Percentiles rank a stretch among this genome's conserved stretches.
Evolutionary conservation across 2,888 invertebrate species (phyloP).

Genomic region (Belgica antarctica): DNA sequence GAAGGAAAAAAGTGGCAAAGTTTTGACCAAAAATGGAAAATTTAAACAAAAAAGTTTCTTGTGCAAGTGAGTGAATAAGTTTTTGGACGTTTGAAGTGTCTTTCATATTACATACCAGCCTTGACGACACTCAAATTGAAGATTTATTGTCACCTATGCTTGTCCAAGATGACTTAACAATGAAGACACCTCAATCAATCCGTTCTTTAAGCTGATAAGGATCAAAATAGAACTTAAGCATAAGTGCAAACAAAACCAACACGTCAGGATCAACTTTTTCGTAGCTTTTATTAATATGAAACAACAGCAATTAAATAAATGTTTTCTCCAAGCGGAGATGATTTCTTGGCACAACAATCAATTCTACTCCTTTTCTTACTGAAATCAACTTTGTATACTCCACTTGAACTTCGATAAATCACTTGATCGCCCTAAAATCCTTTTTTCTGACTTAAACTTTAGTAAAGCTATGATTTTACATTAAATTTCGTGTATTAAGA

Average conservation of each 20-base stretch:
- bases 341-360: not conserved
- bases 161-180: no score
- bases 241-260: not conserved
- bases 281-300: conserved; percentile 4
- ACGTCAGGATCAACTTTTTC: conserved; percentile 1
- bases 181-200: conserved; percentile 15
- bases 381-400: not conserved
- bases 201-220: conserved; percentile 6
- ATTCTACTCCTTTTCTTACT: not conserved
- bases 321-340: not conserved
- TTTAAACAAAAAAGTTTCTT: no score
- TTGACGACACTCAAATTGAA: no score
- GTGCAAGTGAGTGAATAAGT: no score
- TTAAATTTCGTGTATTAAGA: not conserved
- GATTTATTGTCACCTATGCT: no score
- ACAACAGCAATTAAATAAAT: no score
- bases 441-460: not conserved
- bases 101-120: no score
- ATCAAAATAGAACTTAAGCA: not conserved
- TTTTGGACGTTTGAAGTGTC: no score
- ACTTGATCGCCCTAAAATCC: not conserved
- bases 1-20: no score
- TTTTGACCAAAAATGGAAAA: not conserved
- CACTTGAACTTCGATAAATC: not conserved
- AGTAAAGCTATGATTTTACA: not conserved